Evolutionary conservation across 2,113 vertebrate genomes (phyloP).

Genomic region (Caranx ignobilis): DNA sequence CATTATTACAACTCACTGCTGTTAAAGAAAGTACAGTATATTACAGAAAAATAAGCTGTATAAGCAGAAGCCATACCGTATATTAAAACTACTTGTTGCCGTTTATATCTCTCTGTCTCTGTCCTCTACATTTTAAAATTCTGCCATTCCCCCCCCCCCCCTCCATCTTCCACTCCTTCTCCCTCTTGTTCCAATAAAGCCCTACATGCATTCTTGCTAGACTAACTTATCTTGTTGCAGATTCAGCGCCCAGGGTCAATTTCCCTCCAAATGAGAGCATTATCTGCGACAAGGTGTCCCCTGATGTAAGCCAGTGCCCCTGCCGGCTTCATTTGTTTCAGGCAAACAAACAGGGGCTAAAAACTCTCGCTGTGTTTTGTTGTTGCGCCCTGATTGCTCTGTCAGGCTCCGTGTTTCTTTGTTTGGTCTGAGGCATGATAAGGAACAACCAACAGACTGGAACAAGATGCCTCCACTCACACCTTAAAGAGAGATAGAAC

Average conservation of each 20-base stretch:
- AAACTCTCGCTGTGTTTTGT: slow-evolving; percentile 53
- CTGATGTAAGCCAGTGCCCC: slow-evolving; percentile 62
- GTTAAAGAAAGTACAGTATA: not conserved
- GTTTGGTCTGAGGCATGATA: slow-evolving; percentile 57
- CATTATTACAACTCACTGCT: not conserved
- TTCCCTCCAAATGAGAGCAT: slow-evolving; percentile 78
- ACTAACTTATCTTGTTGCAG: slow-evolving; percentile 62
- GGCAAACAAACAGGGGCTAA: slow-evolving; percentile 65
- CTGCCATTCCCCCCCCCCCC: not conserved
- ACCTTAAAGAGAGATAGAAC: not conserved
- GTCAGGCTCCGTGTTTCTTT: slow-evolving; percentile 55
- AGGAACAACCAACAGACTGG: slow-evolving; percentile 50
- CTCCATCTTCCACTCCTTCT: not conserved
- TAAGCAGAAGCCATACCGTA: not conserved
- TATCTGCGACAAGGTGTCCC: slow-evolving; percentile 77
- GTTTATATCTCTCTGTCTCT: not conserved
- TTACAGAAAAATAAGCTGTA: not conserved
- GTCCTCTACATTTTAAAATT: not conserved
- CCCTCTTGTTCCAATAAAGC: slow-evolving; percentile 63
- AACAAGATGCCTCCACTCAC: slow-evolving; percentile 36
- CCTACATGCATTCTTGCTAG: slow-evolving; percentile 49
- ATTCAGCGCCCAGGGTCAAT: slow-evolving; percentile 71
- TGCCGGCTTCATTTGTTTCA: slow-evolving; percentile 74
- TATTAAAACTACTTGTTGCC: not conserved
- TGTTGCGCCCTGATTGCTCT: slow-evolving; percentile 65